Percentiles rank a stretch among this genome's conserved stretches.
phyloP scores from a whole-genome alignment of 2,888 invertebrate species.

The Eupithecia abbreviata region DNA sequence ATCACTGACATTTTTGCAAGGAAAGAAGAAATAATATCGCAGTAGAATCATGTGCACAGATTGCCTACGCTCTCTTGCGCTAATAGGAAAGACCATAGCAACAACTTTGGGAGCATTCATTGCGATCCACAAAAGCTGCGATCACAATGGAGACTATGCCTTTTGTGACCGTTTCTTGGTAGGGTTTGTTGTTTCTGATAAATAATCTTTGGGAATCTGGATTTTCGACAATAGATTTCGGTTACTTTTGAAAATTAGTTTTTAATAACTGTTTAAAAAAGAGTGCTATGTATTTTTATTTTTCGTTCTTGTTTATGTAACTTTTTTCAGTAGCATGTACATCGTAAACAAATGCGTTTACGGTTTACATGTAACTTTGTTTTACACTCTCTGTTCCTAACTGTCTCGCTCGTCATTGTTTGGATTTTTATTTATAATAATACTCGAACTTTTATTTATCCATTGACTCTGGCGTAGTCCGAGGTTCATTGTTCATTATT shows the following conservation, averaged over 20 bases:
- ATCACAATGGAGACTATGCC: conserved; percentile 63
- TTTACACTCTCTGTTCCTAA: not conserved
- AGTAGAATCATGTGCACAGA: conserved; percentile 3
- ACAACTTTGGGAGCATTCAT: conserved; percentile 47
- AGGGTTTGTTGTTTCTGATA: conserved; percentile 70
- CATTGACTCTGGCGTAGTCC: conserved; percentile 9
- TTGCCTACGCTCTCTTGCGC: conserved; percentile 28
- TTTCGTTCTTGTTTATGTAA: not conserved
- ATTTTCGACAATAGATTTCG: conserved; percentile 33
- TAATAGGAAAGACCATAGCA: conserved; percentile 36
- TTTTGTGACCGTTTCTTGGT: conserved; percentile 69
- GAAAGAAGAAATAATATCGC: conserved; percentile 4
- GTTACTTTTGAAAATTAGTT: conserved; percentile 16
- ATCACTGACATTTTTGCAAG: conserved; percentile 10
- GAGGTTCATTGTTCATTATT: conserved; percentile 17
- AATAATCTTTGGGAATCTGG: conserved; percentile 64
- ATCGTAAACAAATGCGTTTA: not conserved
- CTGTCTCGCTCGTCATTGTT: not conserved
- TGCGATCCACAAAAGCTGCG: conserved; percentile 56
- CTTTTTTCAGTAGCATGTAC: not conserved
- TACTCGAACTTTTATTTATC: not conserved
- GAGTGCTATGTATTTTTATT: not conserved
- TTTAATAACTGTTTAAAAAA: conserved; percentile 18
- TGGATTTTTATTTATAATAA: not conserved
- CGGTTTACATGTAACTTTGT: not conserved